A percentile compares a stretch with the other conserved stretches of the same genome.
These are phyloP conservation scores for Zaprionus ghesquierei DNA, from an alignment of 1,140 invertebrate species.

Conservation along the genomic window DNA sequence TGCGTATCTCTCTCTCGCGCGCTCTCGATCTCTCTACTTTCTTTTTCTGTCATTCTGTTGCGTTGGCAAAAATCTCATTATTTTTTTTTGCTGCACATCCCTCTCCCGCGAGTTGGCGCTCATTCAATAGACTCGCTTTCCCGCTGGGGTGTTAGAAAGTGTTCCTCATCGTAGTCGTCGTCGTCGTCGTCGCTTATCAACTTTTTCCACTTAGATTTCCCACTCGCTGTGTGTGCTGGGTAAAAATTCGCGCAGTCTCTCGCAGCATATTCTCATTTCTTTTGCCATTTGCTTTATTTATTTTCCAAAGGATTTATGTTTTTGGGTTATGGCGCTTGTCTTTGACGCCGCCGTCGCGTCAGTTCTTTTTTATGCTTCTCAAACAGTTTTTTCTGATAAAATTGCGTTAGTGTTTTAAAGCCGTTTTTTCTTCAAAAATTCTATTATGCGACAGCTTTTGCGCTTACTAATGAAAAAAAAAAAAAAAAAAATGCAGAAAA, in stretches of 20 bases:
- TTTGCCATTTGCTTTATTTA: conserved; percentile 60
- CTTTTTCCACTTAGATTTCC: conserved; percentile 54
- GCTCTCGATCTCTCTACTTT: background rate
- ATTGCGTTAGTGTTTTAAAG: conserved; percentile 49
- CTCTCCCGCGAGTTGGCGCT: background rate
- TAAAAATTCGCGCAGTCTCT: conserved; percentile 16
- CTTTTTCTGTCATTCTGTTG: conserved; percentile 11
- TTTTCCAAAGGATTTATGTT: conserved; percentile 74
- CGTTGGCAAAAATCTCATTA: conserved; percentile 44
- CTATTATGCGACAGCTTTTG: conserved; percentile 55
- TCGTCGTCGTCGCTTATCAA: conserved; percentile 60
- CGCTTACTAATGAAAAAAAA: conserved; percentile 53
- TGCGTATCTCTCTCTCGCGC: background rate
- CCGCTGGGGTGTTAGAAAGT: conserved; percentile 45
- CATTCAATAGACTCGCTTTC: conserved; percentile 33
- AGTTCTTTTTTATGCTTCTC: conserved; percentile 9
- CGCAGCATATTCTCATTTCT: conserved; percentile 62
- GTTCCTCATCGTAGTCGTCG: conserved; percentile 27
- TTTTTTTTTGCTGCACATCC: conserved; percentile 30
- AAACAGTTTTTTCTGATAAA: conserved; percentile 48
- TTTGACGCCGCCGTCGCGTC: conserved; percentile 45
- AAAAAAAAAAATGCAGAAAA: no score
- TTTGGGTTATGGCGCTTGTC: conserved; percentile 69
- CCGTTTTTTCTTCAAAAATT: conserved; percentile 54
- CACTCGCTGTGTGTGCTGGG: conserved; percentile 8